Evolutionary conservation across 64 coral and sea anemone genomes (phyloP).

Genomic region (Pocillopora verrucosa): DNA sequence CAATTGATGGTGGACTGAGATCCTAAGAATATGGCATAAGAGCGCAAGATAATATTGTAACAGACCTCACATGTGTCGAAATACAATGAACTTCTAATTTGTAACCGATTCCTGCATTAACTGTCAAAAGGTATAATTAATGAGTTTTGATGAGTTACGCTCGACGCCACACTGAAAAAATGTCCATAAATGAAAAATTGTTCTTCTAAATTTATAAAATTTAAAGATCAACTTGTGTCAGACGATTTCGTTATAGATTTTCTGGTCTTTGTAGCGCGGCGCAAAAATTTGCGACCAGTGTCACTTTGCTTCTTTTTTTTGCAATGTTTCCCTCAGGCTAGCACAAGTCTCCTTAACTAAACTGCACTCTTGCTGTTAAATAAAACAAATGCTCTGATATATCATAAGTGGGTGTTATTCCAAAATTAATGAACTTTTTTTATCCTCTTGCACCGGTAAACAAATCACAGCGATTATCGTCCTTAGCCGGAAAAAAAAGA

Average conservation of each 20-base stretch:
- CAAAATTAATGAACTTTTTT: not conserved
- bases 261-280: not conserved
- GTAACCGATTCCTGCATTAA: not conserved
- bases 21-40: not conserved
- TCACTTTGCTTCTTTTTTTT: not conserved
- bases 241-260: not conserved
- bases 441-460: not conserved
- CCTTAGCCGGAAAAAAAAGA: not conserved
- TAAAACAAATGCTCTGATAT: constrained; percentile 2
- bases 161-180: not conserved
- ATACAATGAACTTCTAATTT: not conserved
- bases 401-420: not conserved
- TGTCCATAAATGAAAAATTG: not conserved
- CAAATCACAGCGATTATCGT: not conserved
- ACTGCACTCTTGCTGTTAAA: constrained; percentile 25
- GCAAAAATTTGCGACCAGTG: too few relatives aligned
- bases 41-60: not conserved
- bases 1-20: not conserved
- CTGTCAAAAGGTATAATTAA: constrained; percentile 41
- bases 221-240: not conserved
- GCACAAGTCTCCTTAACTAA: constrained; percentile 5
- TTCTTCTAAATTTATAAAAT: not conserved
- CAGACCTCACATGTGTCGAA: not conserved
- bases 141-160: not conserved
- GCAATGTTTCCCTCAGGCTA: not conserved